These are phyloP conservation scores for Hemithea aestivaria DNA, from an alignment of 2,888 invertebrate genomes.

Conservation along the genomic window DNA sequence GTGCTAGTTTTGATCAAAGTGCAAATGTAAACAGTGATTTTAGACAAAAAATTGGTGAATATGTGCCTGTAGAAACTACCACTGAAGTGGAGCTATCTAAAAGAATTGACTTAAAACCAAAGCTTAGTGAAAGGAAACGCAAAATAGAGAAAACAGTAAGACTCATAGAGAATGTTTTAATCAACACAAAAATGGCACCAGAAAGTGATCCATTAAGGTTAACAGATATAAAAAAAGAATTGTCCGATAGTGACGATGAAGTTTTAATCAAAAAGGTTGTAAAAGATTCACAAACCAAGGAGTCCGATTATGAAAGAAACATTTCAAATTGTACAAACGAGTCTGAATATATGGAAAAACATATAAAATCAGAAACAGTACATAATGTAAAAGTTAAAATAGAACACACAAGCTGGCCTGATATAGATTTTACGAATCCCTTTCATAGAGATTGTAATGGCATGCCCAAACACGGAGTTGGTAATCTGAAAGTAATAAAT, in stretches of 20 bases:
- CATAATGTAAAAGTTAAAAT: slow-evolving; percentile 38
- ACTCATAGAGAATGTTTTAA: no score
- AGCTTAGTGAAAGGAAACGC: no score
- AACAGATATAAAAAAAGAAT: not conserved
- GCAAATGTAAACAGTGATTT: no score
- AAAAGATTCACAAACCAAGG: not conserved
- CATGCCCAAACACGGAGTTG: slow-evolving; percentile 32
- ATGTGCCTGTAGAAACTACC: no score
- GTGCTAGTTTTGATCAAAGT: no score
- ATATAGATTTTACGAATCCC: slow-evolving; percentile 36
- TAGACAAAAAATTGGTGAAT: no score
- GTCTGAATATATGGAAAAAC: slow-evolving; percentile 11
- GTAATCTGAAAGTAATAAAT: slow-evolving; percentile 36
- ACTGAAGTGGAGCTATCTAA: no score
- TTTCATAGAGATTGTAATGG: slow-evolving; percentile 52
- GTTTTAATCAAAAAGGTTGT: slow-evolving; percentile 4
- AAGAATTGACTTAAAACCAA: no score
- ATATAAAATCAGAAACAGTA: slow-evolving; percentile 6
- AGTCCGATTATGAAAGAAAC: no score
- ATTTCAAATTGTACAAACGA: slow-evolving; percentile 8
- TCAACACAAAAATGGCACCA: no score
- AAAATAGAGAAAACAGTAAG: no score
- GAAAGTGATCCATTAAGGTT: slow-evolving; percentile 7
- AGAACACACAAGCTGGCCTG: slow-evolving; percentile 36
- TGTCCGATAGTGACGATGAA: slow-evolving; percentile 7